Conservation (phyloP, 2,888 invertebrate species). For the Gnatocerus cornutus region DNA sequence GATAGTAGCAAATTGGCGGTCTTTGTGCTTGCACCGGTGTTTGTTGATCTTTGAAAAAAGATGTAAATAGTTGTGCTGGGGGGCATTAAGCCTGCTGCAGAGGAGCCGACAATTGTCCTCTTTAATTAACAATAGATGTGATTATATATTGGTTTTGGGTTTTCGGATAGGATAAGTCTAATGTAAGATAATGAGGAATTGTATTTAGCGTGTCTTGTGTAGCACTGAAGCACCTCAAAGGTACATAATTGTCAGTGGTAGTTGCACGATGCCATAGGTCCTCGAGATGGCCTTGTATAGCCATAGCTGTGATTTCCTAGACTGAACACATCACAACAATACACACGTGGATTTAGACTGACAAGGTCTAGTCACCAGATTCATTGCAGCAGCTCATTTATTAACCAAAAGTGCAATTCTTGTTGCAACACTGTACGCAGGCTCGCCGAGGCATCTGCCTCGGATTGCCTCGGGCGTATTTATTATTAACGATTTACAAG, state of each 20-base stretch:
- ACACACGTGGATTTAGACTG: slow-evolving; percentile 63
- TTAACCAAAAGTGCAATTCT: slow-evolving; percentile 64
- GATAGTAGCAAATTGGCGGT: slow-evolving; percentile 54
- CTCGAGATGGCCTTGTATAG: slow-evolving; percentile 59
- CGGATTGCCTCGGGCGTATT: too few species aligned
- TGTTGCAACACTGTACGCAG: slow-evolving; percentile 59
- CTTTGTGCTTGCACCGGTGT: slow-evolving; percentile 61
- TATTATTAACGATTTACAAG: slow-evolving; percentile 58
- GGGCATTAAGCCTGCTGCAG: slow-evolving; percentile 66
- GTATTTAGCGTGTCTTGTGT: slow-evolving; percentile 63
- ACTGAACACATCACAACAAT: slow-evolving; percentile 63
- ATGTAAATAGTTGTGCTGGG: slow-evolving; percentile 67
- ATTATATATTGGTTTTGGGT: slow-evolving; percentile 65
- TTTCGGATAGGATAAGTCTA: slow-evolving; percentile 58
- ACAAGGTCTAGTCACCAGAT: slow-evolving; percentile 64
- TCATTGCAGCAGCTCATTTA: slow-evolving; percentile 61
- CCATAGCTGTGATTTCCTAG: slow-evolving; percentile 77
- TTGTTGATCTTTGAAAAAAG: slow-evolving; percentile 62
- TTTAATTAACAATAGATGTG: slow-evolving; percentile 63
- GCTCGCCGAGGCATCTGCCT: too few species aligned
- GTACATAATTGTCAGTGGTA: slow-evolving; percentile 58
- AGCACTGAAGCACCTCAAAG: slow-evolving; percentile 62
- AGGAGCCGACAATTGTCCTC: slow-evolving; percentile 62
- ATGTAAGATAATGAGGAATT: slow-evolving; percentile 57
- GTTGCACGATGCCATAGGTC: slow-evolving; percentile 64